These are phyloP conservation scores for Hemicrepidius hirtus DNA, from an alignment of 2,888 invertebrate species.

Conservation along the genomic window DNA sequence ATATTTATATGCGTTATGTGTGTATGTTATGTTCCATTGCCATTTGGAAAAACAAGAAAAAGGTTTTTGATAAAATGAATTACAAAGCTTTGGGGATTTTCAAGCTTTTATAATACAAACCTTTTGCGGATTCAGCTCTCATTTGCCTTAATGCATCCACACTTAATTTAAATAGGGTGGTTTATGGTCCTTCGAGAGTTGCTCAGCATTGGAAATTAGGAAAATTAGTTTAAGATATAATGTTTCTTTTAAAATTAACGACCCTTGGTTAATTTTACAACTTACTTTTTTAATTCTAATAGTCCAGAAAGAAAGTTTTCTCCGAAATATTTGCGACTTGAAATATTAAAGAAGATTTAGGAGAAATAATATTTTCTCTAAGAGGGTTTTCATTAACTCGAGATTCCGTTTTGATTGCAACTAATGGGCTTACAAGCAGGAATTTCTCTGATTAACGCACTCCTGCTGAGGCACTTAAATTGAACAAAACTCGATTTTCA, in stretches of 20 bases:
- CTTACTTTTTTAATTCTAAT: background rate
- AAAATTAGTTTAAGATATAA: slow-evolving; percentile 39
- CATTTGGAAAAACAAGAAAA: slow-evolving; percentile 25
- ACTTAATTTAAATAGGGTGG: slow-evolving; percentile 46
- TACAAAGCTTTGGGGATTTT: slow-evolving; percentile 26
- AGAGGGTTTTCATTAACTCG: slow-evolving; percentile 9
- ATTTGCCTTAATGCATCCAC: slow-evolving; percentile 44
- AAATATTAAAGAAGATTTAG: background rate
- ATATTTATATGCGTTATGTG: slow-evolving; percentile 6
- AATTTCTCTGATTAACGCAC: slow-evolving; percentile 29
- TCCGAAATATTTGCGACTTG: no score
- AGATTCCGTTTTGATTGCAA: slow-evolving; percentile 25
- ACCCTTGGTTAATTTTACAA: background rate
- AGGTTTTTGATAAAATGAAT: slow-evolving; percentile 29
- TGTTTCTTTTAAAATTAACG: slow-evolving; percentile 27
- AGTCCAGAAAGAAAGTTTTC: no score
- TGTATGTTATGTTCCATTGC: background rate
- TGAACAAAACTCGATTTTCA: slow-evolving; percentile 10
- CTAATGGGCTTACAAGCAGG: slow-evolving; percentile 16
- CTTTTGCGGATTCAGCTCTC: slow-evolving; percentile 40
- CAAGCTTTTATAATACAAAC: slow-evolving; percentile 34
- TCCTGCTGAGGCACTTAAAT: slow-evolving; percentile 6
- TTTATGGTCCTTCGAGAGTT: slow-evolving; percentile 35
- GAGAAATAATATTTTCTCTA: slow-evolving; percentile 11
- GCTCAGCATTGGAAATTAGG: slow-evolving; percentile 43